These are phyloP conservation scores for Bombus polaris DNA, from an alignment of 1,140 invertebrate species.

Conservation along the genomic window DNA sequence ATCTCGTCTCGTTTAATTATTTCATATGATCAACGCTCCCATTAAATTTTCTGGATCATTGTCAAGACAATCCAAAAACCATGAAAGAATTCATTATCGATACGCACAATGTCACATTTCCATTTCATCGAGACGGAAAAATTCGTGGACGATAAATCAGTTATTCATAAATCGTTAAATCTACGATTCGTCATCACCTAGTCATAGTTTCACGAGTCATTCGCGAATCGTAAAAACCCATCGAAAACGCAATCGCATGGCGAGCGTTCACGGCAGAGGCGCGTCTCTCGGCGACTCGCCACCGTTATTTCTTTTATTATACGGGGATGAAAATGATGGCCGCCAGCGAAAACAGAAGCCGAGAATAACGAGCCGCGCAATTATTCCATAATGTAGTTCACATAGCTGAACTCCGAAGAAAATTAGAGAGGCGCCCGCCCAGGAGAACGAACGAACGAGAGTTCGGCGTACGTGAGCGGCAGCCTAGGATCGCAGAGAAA, in stretches of 20 bases:
- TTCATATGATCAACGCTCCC: too few species aligned
- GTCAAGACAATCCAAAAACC: too few species aligned
- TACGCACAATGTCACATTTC: too few species aligned
- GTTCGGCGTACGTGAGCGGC: constrained; percentile 58
- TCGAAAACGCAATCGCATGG: background rate
- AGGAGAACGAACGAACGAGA: constrained; percentile 62
- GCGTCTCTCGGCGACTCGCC: background rate
- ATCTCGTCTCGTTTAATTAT: too few species aligned
- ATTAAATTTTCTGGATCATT: too few species aligned
- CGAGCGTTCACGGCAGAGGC: background rate
- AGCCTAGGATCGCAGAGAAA: constrained; percentile 2
- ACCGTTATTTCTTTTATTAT: constrained; percentile 56
- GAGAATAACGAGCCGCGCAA: constrained; percentile 75
- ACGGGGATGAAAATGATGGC: constrained; percentile 57
- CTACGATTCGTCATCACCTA: too few species aligned
- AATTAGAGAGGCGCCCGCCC: constrained; percentile 72
- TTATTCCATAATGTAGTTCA: constrained; percentile 79
- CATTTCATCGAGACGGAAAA: too few species aligned
- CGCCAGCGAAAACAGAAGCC: constrained; percentile 72
- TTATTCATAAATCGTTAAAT: too few species aligned
- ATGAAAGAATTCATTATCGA: too few species aligned
- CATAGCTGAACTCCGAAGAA: constrained; percentile 76
- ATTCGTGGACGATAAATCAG: too few species aligned
- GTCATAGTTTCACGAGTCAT: background rate
- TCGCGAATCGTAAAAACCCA: background rate